Evolutionary conservation across 2,113 vertebrate species (phyloP).

Genomic region (Heterotis niloticus): DNA sequence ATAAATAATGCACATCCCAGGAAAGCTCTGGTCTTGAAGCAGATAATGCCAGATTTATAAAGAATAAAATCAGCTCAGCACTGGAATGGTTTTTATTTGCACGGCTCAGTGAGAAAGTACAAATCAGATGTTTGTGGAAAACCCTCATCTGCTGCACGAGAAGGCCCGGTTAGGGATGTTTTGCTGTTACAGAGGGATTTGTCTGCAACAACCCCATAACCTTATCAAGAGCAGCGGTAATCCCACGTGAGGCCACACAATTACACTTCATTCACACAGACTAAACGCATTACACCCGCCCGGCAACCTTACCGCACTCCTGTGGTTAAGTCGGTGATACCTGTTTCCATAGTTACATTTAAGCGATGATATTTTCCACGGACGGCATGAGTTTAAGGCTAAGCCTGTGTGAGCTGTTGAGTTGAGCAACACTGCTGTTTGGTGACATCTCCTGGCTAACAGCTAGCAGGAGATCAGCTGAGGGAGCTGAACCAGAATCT

Average conservation of each 20-base stretch:
- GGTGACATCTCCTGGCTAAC: conserved; percentile 30
- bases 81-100: conserved; percentile 2
- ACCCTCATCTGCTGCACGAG: background rate
- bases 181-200: background rate
- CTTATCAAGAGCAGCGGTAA: background rate
- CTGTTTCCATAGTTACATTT: background rate
- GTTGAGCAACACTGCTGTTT: conserved; percentile 15
- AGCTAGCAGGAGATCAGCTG: background rate
- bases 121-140: background rate
- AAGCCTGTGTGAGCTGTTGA: too few relatives aligned
- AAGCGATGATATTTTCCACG: background rate
- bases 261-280: background rate
- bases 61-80: background rate
- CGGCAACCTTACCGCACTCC: background rate
- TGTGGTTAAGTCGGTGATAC: background rate
- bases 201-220: background rate
- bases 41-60: background rate
- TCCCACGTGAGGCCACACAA: background rate
- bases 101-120: background rate
- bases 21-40: conserved; percentile 4
- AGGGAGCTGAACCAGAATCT: background rate
- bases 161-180: background rate
- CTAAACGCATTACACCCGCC: background rate
- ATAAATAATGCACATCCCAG: conserved; percentile 32
- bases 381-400: background rate